Evolutionary conservation across 2,888 invertebrate species (phyloP).

Genomic region (Dendrolimus pini): DNA sequence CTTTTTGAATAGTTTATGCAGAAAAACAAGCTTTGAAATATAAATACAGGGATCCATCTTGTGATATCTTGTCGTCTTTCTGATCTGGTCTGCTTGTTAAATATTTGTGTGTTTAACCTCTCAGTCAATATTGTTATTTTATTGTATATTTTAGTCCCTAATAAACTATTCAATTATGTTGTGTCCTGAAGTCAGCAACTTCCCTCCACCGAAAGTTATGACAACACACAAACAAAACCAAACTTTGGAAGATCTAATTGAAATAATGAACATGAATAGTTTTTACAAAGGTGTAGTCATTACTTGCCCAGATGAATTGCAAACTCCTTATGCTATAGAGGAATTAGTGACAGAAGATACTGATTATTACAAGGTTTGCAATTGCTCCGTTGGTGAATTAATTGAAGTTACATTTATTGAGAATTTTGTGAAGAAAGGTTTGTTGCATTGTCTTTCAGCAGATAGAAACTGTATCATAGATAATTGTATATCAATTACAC

Average conservation of each 20-base stretch:
- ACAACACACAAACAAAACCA: constrained; percentile 28
- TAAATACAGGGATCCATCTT: too few species aligned
- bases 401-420: constrained; percentile 47
- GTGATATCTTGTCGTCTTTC: too few species aligned
- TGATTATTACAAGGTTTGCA: constrained; percentile 48
- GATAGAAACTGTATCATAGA: constrained; percentile 49
- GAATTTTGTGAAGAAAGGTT: constrained; percentile 52
- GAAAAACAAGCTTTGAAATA: too few species aligned
- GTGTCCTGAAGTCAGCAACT: constrained; percentile 56
- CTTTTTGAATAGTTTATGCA: too few species aligned
- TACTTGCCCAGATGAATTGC: constrained; percentile 56
- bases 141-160: too few species aligned
- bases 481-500: constrained; percentile 52
- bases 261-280: constrained; percentile 39
- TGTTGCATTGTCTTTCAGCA: constrained; percentile 42
- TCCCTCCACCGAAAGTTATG: constrained; percentile 52
- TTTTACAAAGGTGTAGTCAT: constrained; percentile 57
- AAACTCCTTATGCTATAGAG: constrained; percentile 37
- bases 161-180: constrained; percentile 29
- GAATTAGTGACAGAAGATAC: constrained; percentile 44
- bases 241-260: constrained; percentile 26
- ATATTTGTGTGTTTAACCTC: too few species aligned
- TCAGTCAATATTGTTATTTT: too few species aligned
- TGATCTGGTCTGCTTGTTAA: too few species aligned
- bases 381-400: constrained; percentile 45